Conservation (phyloP, 2,888 invertebrate species). For the Silvanus unidentatus region DNA sequence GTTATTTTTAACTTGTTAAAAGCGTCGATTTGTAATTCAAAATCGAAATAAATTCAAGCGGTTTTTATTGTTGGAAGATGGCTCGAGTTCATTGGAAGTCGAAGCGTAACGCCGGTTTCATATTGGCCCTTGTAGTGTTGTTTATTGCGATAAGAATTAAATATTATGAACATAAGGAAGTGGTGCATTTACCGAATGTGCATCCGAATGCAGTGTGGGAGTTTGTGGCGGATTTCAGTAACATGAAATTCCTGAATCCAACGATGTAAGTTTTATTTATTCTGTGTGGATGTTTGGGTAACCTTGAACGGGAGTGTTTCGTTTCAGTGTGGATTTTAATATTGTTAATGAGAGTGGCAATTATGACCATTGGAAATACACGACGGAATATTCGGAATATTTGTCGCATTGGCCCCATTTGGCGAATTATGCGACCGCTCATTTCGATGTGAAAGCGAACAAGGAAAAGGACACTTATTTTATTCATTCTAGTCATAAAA, state of each 20-base stretch:
- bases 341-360: constrained; percentile 60
- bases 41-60: too few species aligned
- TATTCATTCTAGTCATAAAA: constrained; percentile 57
- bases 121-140: constrained; percentile 25
- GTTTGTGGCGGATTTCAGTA: constrained; percentile 69
- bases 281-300: too few species aligned
- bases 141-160: constrained; percentile 37
- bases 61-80: constrained; percentile 26
- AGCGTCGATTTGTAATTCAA: too few species aligned
- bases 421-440: constrained; percentile 52
- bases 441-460: constrained; percentile 53
- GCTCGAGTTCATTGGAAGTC: constrained; percentile 38
- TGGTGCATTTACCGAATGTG: constrained; percentile 50
- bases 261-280: constrained; percentile 56
- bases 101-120: constrained; percentile 25
- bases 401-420: constrained; percentile 61
- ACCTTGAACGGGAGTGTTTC: neutral
- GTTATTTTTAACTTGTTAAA: too few species aligned
- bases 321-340: constrained; percentile 55
- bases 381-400: constrained; percentile 58
- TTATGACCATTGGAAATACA: constrained; percentile 64
- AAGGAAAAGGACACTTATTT: constrained; percentile 47
- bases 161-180: constrained; percentile 45
- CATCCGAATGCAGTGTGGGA: constrained; percentile 63
- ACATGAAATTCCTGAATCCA: constrained; percentile 64